Conservation (phyloP, 2,797 vertebrate species). For the Scomberomorus guttatus region DNA sequence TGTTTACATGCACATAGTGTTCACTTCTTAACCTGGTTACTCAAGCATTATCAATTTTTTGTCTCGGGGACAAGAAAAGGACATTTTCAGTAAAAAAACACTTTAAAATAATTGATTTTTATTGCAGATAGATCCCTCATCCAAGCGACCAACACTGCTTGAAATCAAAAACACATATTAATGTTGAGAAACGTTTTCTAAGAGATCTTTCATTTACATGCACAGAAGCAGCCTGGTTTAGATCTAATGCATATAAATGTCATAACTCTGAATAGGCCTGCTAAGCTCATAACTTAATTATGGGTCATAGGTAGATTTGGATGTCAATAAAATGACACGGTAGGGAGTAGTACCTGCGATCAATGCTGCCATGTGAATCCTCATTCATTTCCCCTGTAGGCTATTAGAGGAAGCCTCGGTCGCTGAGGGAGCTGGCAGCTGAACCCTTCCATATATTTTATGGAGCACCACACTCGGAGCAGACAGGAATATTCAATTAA, state of each 20-base stretch:
- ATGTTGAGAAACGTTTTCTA: background rate
- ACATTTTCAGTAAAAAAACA: background rate
- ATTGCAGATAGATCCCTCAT: background rate
- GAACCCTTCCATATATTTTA: conserved; percentile 45
- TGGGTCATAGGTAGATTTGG: conserved; percentile 50
- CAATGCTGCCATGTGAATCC: conserved; percentile 27
- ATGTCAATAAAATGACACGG: conserved; percentile 50
- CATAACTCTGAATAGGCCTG: conserved; percentile 50
- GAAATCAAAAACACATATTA: background rate
- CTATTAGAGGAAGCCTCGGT: conserved; percentile 40
- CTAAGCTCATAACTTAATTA: conserved; percentile 57
- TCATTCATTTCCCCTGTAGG: conserved; percentile 51
- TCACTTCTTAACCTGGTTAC: conserved; percentile 49
- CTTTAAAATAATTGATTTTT: background rate
- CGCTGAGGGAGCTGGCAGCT: conserved; percentile 7
- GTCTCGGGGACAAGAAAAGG: background rate
- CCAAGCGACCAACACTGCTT: background rate
- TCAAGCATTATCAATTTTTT: background rate
- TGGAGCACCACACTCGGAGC: conserved; percentile 16
- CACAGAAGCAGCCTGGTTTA: conserved; percentile 8
- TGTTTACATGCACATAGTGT: conserved; percentile 45
- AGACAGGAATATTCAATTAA: conserved; percentile 50
- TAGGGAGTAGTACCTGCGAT: background rate
- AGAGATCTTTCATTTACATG: conserved; percentile 11
- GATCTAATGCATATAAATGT: conserved; percentile 43